phyloP scores from a whole-genome alignment of 2,113 vertebrate genomes.

The Bujurquina vittata region DNA sequence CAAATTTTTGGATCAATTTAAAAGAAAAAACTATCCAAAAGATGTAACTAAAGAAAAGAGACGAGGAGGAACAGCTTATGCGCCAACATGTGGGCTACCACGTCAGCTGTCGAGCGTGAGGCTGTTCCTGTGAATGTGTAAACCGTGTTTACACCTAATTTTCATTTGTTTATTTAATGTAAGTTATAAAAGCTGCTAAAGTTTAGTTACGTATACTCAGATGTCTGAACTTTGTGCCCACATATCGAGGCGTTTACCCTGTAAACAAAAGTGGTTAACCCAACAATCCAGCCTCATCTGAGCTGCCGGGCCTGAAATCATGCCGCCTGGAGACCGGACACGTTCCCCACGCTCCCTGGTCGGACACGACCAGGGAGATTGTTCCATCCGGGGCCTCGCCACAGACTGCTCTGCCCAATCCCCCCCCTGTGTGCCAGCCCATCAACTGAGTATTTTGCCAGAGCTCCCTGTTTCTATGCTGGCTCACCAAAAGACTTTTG shows the following conservation, averaged over 20 bases:
- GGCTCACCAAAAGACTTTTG: too few species aligned
- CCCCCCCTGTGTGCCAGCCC: too few species aligned
- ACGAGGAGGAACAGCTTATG: neutral
- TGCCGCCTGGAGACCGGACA: too few species aligned
- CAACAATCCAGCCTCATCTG: too few species aligned
- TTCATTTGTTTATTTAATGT: neutral
- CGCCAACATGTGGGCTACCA: neutral
- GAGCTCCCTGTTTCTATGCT: too few species aligned
- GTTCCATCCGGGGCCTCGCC: too few species aligned
- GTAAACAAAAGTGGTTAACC: neutral
- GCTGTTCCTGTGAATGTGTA: neutral
- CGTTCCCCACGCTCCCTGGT: too few species aligned
- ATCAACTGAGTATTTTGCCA: too few species aligned
- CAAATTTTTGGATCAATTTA: neutral
- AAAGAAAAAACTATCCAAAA: neutral
- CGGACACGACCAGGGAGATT: too few species aligned
- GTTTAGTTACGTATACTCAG: neutral
- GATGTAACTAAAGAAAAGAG: neutral
- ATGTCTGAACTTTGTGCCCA: neutral
- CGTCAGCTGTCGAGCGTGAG: neutral
- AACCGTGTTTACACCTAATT: fast-evolving
- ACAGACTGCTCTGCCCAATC: too few species aligned
- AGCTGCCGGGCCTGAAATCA: too few species aligned
- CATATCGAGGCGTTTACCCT: neutral
- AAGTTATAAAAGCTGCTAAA: neutral